Percentiles rank a stretch among this genome's conserved stretches.
Evolutionary conservation across 2,888 invertebrate species (phyloP).

Genomic region (Dryobota labecula): DNA sequence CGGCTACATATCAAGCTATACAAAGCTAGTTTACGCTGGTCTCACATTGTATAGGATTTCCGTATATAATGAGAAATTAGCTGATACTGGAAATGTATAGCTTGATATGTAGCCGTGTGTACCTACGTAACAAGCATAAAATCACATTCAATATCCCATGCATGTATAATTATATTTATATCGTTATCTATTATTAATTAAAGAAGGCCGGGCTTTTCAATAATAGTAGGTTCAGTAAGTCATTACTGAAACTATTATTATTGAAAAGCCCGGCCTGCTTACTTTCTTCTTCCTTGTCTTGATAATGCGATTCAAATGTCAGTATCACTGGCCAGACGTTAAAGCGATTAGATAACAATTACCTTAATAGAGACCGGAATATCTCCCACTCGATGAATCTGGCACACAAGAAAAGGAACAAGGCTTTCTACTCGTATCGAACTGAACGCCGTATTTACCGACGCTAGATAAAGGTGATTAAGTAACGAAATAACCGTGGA

Average conservation of each 20-base stretch:
- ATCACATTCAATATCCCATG: not conserved
- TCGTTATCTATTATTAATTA: not conserved
- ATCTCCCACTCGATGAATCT: constrained; percentile 27
- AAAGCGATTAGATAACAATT: constrained; percentile 20
- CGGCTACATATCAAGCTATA: too few relatives aligned
- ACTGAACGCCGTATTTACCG: constrained; percentile 62
- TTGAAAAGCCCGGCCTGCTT: too few relatives aligned
- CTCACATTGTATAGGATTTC: too few relatives aligned
- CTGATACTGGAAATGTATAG: too few relatives aligned
- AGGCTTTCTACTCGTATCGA: constrained; percentile 46
- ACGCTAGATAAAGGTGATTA: constrained; percentile 75
- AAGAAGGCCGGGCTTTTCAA: not conserved
- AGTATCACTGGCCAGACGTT: constrained; percentile 4
- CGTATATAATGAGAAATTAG: too few relatives aligned
- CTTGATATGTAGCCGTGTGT: too few relatives aligned
- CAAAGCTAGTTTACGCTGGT: too few relatives aligned
- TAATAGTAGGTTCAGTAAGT: not conserved
- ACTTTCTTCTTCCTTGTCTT: too few relatives aligned
- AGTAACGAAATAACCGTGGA: constrained; percentile 81
- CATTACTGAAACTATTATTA: too few relatives aligned
- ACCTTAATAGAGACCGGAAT: constrained; percentile 29
- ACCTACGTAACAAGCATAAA: not conserved
- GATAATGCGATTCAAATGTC: constrained; percentile 5
- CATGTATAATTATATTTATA: not conserved
- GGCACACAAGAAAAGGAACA: constrained; percentile 28